Percentiles rank a stretch among this genome's conserved stretches.
Evolutionary conservation across 2,888 invertebrate species (phyloP).

Genomic region (Pandemis heparana): DNA sequence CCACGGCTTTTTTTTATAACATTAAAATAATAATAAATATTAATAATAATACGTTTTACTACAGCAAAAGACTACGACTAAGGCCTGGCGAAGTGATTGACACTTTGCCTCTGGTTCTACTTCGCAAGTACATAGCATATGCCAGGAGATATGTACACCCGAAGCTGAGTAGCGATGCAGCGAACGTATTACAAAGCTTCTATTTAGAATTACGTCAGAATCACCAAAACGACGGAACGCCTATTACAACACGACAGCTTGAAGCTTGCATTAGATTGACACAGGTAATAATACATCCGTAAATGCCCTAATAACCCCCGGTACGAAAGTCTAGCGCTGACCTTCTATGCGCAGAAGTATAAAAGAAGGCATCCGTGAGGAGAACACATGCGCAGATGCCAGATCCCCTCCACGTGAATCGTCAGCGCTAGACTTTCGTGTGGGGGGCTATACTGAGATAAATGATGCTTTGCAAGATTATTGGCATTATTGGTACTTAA

Average conservation of each 20-base stretch:
- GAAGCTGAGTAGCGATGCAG: slow-evolving; percentile 90
- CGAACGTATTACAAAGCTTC: slow-evolving; percentile 89
- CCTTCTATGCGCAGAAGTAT: no score
- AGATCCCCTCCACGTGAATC: no score
- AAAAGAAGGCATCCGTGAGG: no score
- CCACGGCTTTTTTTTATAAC: no score
- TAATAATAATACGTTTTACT: slow-evolving; percentile 42
- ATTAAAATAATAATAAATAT: no score
- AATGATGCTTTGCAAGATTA: no score
- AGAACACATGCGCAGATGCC: no score
- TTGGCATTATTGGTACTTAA: no score
- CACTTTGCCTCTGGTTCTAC: slow-evolving; percentile 89
- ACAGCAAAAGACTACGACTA: slow-evolving; percentile 86
- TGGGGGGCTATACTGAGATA: no score
- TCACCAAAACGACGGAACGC: slow-evolving; percentile 88
- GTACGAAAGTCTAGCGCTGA: no score
- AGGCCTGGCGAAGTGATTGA: slow-evolving; percentile 88
- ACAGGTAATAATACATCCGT: slow-evolving; percentile 80
- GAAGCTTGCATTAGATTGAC: slow-evolving; percentile 95
- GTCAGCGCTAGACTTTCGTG: no score
- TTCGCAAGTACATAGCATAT: slow-evolving; percentile 97
- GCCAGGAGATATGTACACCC: slow-evolving; percentile 95
- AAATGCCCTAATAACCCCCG: no score
- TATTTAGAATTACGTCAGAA: slow-evolving; percentile 91
- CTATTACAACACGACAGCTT: slow-evolving; percentile 94